Percentiles rank a stretch among this genome's conserved stretches.
Evolutionary conservation across 2,888 invertebrate species (phyloP).

Genomic region (Pteria penguin): DNA sequence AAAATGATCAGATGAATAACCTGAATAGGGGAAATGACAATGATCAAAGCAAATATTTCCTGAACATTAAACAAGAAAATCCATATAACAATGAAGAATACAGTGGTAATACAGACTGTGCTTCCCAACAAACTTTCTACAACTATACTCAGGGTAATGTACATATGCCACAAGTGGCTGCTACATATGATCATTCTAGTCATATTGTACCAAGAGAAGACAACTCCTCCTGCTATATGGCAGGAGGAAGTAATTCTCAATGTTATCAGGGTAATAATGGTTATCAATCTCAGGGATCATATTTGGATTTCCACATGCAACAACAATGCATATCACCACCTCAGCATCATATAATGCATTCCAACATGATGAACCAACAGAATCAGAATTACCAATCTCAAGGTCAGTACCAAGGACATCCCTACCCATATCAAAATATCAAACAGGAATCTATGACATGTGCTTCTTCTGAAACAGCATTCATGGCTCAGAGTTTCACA

Average conservation of each 20-base stretch:
- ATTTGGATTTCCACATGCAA: background rate
- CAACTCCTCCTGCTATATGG: background rate
- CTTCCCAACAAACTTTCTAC: background rate
- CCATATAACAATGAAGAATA: slow-evolving; percentile 43
- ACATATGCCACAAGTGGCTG: background rate
- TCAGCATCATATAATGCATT: slow-evolving; percentile 14
- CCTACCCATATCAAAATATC: background rate
- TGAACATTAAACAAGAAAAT: slow-evolving; percentile 47
- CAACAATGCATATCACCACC: slow-evolving; percentile 9
- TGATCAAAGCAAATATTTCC: slow-evolving; percentile 3
- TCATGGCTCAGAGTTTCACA: background rate
- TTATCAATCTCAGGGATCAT: slow-evolving; percentile 7
- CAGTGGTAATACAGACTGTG: slow-evolving; percentile 12
- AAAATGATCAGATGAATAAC: background rate
- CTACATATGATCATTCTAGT: background rate
- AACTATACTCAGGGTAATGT: background rate
- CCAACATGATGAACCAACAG: background rate
- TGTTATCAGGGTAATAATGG: slow-evolving; percentile 15
- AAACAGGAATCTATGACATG: background rate
- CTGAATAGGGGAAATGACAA: background rate
- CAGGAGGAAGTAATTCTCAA: background rate
- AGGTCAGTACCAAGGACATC: background rate
- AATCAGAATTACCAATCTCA: slow-evolving; percentile 9
- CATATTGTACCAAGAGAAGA: background rate
- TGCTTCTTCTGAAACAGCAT: background rate